Base-by-base conservation (phyloP, 1,140 invertebrate species). In the Drosophila sechellia region DNA sequence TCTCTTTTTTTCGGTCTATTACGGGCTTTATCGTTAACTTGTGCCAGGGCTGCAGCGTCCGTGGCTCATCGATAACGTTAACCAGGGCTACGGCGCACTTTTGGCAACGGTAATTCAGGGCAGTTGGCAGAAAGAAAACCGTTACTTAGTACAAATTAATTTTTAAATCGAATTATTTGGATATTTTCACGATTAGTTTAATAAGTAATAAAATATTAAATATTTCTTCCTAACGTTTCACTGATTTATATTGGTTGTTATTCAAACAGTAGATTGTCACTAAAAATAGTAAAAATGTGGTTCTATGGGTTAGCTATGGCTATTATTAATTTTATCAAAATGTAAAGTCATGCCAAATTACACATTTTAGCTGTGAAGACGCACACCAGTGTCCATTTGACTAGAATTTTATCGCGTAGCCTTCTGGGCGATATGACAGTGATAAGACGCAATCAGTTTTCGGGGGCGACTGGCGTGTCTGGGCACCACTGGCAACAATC, bases 361-460 rank as follows among this genome's bases (percentile, higher is more conserved):
- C 70, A 74, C n/a, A 65, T 57, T 64, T 50, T 65, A 2, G 45
- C 11, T 42, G 17, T 50, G 27, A 15, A n/a, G 0, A 5, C 22
- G 56, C 22, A 55, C 58, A 73, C 43, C 52, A 27, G n/a, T 37
- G 48, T 42, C 27, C 71, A 75, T 46, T 27, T 12, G 35, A 22
- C 4, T 64, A 68, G 61, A 37, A 35, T 42, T 25, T 56, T 70
- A 55, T 81, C 64, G 45, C 5, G 10, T 56, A 48, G 58, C 64
- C 64, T 58, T 61, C n/a, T 34, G 25, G 25, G 54, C 58, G 58
- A 70, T 78, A 56, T 59, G 42, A 55, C 45, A 45, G 39, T 35
- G 81, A 86, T 86, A 87, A 86, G 83, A 77, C 65, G 56, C 37
- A 61, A 77, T 60, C 48, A 64, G 48, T 37, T 45, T 45, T 46